Conservation (phyloP, 2,888 invertebrate species). For the Tupiocoris notatus region DNA sequence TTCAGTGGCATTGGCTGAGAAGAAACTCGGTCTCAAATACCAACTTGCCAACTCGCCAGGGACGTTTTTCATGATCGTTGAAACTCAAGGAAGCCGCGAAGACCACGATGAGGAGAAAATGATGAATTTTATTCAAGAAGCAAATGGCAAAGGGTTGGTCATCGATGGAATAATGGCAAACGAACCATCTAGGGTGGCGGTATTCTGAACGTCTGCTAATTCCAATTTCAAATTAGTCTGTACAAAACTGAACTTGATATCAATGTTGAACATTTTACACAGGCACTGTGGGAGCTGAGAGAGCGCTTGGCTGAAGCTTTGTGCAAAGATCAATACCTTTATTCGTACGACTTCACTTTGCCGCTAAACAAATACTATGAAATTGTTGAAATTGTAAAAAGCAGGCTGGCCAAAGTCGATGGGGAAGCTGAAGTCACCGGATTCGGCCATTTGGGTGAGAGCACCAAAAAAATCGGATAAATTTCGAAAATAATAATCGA, state of each 20-base stretch:
- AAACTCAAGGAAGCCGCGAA: slow-evolving; percentile 82
- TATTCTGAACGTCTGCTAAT: no score
- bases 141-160: slow-evolving; percentile 70
- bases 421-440: slow-evolving; percentile 68
- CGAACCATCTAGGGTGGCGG: slow-evolving; percentile 16
- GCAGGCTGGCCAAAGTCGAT: slow-evolving; percentile 63
- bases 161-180: slow-evolving; percentile 78
- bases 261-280: no score
- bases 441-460: slow-evolving; percentile 88
- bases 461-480: no score
- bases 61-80: slow-evolving; percentile 82
- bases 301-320: slow-evolving; percentile 80
- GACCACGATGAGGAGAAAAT: slow-evolving; percentile 87
- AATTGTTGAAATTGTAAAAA: slow-evolving; percentile 69
- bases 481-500: not conserved
- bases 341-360: slow-evolving; percentile 93
- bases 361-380: slow-evolving; percentile 81
- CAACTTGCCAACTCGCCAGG: slow-evolving; percentile 49
- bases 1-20: slow-evolving; percentile 64
- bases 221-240: no score
- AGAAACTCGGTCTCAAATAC: slow-evolving; percentile 49
- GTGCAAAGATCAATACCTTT: slow-evolving; percentile 79
- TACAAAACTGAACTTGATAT: no score
- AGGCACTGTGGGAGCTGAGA: slow-evolving; percentile 81
- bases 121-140: slow-evolving; percentile 68